Evolutionary conservation across 2,797 vertebrate genomes (phyloP).

Genomic region (Melanotaenia nigrans): DNA sequence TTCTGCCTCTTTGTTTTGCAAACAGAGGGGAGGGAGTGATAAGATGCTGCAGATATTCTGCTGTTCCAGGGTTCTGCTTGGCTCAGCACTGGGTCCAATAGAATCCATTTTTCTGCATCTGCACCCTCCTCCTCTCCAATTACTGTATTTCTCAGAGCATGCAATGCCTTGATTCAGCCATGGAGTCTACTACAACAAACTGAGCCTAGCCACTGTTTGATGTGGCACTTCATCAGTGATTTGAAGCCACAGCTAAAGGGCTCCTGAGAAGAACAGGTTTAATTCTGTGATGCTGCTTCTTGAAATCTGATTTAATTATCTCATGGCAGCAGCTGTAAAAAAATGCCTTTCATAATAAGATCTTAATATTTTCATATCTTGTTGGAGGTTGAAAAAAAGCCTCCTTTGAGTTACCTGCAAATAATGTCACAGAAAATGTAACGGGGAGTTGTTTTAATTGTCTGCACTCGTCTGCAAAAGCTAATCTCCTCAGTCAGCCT

Average conservation of each 20-base stretch:
- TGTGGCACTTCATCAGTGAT: constrained; percentile 56
- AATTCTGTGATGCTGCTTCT: constrained; percentile 67
- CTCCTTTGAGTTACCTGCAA: constrained; percentile 19
- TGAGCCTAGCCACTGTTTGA: constrained; percentile 54
- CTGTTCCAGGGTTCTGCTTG: constrained; percentile 68
- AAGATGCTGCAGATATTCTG: constrained; percentile 66
- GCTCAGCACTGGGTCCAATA: constrained; percentile 66
- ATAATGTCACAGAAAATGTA: constrained; percentile 18
- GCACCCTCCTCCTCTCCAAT: constrained; percentile 66
- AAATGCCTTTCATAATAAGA: constrained; percentile 13
- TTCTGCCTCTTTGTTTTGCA: constrained; percentile 76
- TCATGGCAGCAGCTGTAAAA: not conserved
- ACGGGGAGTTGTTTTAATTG: constrained; percentile 28
- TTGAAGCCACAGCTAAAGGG: constrained; percentile 37
- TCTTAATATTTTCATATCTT: constrained; percentile 35
- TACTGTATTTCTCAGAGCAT: constrained; percentile 67
- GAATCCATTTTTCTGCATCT: constrained; percentile 65
- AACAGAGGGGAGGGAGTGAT: constrained; percentile 46
- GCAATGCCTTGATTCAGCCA: constrained; percentile 46
- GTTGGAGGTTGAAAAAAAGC: constrained; percentile 30
- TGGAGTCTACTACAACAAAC: constrained; percentile 30
- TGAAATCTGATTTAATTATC: constrained; percentile 62
- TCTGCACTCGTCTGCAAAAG: constrained; percentile 26
- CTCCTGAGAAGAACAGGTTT: constrained; percentile 36
- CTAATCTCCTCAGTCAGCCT: constrained; percentile 29